phyloP scores from a whole-genome alignment of 2,888 invertebrate genomes.

The Diogma glabrata region DNA sequence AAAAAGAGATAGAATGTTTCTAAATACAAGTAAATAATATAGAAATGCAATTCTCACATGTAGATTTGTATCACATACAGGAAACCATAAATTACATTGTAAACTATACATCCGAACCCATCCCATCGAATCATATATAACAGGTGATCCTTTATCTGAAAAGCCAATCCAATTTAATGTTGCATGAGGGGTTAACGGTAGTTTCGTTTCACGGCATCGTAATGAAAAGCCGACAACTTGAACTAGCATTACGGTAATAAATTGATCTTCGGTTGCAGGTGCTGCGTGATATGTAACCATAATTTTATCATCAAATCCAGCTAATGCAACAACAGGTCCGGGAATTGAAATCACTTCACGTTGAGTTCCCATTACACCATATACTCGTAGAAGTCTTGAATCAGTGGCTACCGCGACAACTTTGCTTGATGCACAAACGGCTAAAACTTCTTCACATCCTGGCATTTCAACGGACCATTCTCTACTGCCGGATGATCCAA shows the following conservation, averaged over 20 bases:
- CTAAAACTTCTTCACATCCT: constrained; percentile 64
- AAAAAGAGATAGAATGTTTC: no score
- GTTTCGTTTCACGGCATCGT: constrained; percentile 40
- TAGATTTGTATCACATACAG: constrained; percentile 60
- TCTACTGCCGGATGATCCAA: constrained; percentile 59
- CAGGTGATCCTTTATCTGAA: constrained; percentile 70
- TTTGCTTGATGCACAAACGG: constrained; percentile 49
- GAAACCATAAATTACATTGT: constrained; percentile 65
- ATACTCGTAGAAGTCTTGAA: constrained; percentile 65
- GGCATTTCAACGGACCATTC: constrained; percentile 78
- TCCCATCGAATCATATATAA: constrained; percentile 65
- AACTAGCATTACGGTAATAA: constrained; percentile 42
- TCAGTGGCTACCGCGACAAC: constrained; percentile 72
- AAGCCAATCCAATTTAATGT: constrained; percentile 67
- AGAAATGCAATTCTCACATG: no score
- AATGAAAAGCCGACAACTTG: constrained; percentile 39
- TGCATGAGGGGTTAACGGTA: constrained; percentile 53
- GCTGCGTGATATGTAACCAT: constrained; percentile 56
- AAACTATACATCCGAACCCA: constrained; percentile 58
- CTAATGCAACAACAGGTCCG: constrained; percentile 59
- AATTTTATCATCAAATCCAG: constrained; percentile 48
- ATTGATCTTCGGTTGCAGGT: constrained; percentile 41
- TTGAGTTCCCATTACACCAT: constrained; percentile 79
- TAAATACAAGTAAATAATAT: no score
- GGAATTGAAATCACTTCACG: constrained; percentile 57